These are phyloP conservation scores for Tiaroga cobitis DNA, from an alignment of 2,797 vertebrate species.

Conservation along the genomic window DNA sequence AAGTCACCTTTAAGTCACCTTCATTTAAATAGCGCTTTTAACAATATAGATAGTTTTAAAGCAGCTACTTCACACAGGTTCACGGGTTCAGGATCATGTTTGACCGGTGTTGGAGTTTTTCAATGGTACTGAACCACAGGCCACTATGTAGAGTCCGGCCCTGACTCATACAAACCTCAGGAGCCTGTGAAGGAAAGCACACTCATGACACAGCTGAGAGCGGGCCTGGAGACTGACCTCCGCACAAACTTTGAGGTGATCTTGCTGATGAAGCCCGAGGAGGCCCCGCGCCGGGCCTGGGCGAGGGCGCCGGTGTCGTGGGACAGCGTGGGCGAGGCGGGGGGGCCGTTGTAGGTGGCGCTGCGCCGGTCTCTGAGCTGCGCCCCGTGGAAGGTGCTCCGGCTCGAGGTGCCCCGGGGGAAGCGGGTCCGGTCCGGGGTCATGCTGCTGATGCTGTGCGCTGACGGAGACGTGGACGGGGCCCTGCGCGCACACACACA, in stretches of 20 bases:
- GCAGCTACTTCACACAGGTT: neutral
- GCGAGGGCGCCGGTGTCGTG: constrained; percentile 91
- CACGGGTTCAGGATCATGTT: no score
- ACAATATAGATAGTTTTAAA: no score
- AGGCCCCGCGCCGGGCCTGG: constrained; percentile 90
- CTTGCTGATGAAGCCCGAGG: constrained; percentile 97
- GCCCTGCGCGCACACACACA: constrained; percentile 63
- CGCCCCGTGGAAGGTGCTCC: constrained; percentile 97
- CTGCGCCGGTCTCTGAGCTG: constrained; percentile 95
- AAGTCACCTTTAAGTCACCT: no score
- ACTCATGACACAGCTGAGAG: neutral
- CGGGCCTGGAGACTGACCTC: constrained; percentile 83
- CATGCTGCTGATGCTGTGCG: constrained; percentile 90
- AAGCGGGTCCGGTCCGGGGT: constrained; percentile 92
- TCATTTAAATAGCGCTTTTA: no score
- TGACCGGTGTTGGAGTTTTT: neutral
- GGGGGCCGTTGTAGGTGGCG: constrained; percentile 94
- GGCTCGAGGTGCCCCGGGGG: constrained; percentile 94
- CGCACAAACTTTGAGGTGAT: constrained; percentile 98
- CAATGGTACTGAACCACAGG: neutral
- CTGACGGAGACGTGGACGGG: constrained; percentile 92
- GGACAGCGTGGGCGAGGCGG: constrained; percentile 90
- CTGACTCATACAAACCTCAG: neutral
- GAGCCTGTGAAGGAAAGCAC: neutral
- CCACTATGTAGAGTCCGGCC: no score